A percentile compares a stretch with the other conserved stretches of the same genome.
phyloP scores from a whole-genome alignment of 2,797 vertebrate species.

The Prionace glauca region DNA sequence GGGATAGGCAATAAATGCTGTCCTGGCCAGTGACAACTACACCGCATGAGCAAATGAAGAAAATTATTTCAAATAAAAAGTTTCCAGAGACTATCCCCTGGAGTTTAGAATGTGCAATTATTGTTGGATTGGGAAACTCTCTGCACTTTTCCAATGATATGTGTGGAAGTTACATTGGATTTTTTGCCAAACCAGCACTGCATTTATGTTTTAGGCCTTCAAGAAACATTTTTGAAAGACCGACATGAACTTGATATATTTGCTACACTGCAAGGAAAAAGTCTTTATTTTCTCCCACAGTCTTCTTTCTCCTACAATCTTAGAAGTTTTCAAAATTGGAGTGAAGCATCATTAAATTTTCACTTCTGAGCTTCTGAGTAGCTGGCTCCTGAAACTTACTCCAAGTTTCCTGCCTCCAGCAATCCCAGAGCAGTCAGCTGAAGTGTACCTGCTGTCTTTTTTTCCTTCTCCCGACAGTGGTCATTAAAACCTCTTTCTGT shows the following conservation, averaged over 20 bases:
- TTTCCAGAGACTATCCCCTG: neutral
- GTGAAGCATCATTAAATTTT: neutral
- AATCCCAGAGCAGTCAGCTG: neutral
- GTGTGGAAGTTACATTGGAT: neutral
- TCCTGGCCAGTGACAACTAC: too few species aligned
- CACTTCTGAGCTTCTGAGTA: neutral
- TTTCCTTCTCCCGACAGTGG: neutral
- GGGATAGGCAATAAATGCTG: too few species aligned
- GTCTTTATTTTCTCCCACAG: neutral
- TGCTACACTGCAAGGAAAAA: neutral
- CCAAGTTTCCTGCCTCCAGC: neutral
- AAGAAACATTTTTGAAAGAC: neutral
- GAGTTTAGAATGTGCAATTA: neutral
- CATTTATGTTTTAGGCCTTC: neutral
- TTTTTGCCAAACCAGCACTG: neutral
- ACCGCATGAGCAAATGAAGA: too few species aligned
- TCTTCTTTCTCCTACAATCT: neutral
- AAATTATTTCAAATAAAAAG: neutral
- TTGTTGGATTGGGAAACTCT: neutral
- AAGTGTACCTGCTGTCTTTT: neutral
- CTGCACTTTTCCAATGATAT: neutral
- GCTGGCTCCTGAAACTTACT: neutral
- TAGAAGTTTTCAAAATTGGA: neutral
- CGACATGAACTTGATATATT: neutral
- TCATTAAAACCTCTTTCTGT: neutral